A percentile compares a stretch with the other conserved stretches of the same genome.
Conservation (phyloP, 2,888 invertebrate genomes). For the Ichneumoninae sp. region DNA sequence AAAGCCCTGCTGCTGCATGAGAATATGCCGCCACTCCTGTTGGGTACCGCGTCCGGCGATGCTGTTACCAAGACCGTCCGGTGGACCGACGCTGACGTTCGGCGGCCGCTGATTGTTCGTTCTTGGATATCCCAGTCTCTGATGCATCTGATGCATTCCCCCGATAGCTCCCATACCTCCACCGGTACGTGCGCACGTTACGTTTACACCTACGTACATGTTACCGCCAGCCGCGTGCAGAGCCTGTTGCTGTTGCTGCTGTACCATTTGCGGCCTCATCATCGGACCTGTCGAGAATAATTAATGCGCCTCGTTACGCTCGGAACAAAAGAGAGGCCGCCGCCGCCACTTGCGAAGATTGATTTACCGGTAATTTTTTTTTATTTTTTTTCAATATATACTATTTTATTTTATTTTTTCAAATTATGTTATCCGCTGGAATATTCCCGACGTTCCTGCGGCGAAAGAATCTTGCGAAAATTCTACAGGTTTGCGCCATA, state of each 20-base stretch:
- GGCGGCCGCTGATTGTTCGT: conserved; percentile 86
- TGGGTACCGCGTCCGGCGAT: conserved; percentile 84
- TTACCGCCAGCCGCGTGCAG: conserved; percentile 82
- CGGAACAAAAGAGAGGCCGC: conserved; percentile 4
- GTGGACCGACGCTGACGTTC: conserved; percentile 86
- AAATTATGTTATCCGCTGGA: neutral
- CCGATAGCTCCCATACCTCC: conserved; percentile 83
- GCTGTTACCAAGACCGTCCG: conserved; percentile 85
- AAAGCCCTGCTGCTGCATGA: conserved; percentile 87
- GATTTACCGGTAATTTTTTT: neutral
- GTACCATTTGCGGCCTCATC: conserved; percentile 88
- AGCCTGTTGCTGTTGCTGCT: conserved; percentile 86
- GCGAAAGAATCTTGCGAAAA: neutral
- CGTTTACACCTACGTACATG: conserved; percentile 83
- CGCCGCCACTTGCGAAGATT: neutral
- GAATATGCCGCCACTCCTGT: conserved; percentile 87
- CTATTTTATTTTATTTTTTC: conserved; percentile 16
- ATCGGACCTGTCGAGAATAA: conserved; percentile 86
- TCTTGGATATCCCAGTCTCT: conserved; percentile 83
- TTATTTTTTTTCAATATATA: neutral
- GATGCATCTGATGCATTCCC: conserved; percentile 84
- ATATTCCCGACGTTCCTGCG: neutral
- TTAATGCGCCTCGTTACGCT: conserved; percentile 46
- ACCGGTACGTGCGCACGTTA: conserved; percentile 63
- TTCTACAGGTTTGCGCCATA: conserved; percentile 21